Conservation (phyloP, 1,140 invertebrate species). For the Heterodera schachtii region DNA sequence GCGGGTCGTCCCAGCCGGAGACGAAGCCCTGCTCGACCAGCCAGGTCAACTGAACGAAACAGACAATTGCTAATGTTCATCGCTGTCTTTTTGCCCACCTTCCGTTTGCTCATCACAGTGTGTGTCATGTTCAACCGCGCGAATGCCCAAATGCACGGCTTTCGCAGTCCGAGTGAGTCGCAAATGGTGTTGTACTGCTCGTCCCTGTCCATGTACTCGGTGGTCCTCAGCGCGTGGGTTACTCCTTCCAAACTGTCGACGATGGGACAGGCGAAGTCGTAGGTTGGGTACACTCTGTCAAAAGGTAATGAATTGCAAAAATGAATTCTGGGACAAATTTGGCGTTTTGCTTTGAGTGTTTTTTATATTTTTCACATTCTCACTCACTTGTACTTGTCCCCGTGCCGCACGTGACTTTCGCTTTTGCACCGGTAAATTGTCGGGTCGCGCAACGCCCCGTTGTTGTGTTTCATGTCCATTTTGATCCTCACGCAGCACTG, state of each 20-base stretch:
- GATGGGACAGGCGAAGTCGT: conserved; percentile 99
- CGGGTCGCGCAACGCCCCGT: conserved; percentile 97
- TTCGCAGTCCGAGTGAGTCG: conserved; percentile 80
- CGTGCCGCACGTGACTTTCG: conserved; percentile 87
- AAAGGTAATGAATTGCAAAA: conserved; percentile 40
- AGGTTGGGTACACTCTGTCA: conserved; percentile 92
- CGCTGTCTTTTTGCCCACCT: conserved; percentile 64
- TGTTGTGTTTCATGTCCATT: conserved; percentile 92
- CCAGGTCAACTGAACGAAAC: conserved; percentile 77
- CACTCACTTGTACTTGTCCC: conserved; percentile 87
- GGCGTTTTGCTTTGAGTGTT: too few species aligned
- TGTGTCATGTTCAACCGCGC: conserved; percentile 85
- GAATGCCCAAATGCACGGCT: conserved; percentile 93
- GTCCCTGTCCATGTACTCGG: conserved; percentile 97
- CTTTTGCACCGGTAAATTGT: conserved; percentile 98
- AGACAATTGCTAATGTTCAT: too few species aligned
- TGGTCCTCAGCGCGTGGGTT: conserved; percentile 93
- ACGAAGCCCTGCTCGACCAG: conserved; percentile 90
- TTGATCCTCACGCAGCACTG: conserved; percentile 92
- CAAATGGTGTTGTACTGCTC: conserved; percentile 90
- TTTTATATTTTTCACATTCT: too few species aligned
- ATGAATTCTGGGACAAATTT: too few species aligned
- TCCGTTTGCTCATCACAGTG: conserved; percentile 93
- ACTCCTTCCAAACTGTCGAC: conserved; percentile 95
- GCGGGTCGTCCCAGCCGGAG: conserved; percentile 98